phyloP scores from a whole-genome alignment of 2,888 invertebrate genomes.

The Eustalomyia histrio region DNA sequence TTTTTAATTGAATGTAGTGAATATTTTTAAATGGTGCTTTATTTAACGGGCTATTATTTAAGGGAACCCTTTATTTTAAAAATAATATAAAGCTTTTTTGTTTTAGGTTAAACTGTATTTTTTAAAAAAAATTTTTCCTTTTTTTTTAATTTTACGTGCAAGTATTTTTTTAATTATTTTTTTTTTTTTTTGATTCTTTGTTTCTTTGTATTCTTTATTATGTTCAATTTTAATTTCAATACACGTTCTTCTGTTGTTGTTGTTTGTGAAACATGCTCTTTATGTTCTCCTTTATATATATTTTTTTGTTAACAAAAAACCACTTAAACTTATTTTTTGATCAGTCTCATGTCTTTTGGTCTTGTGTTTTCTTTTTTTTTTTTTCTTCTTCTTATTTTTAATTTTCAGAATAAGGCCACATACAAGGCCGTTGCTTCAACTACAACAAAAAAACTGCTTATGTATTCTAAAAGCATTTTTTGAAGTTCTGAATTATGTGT shows the following conservation, averaged over 20 bases:
- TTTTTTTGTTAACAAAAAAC: neutral
- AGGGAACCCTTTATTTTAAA: slow-evolving; percentile 8
- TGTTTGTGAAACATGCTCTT: slow-evolving; percentile 4
- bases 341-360: slow-evolving; percentile 17
- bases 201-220: slow-evolving; percentile 10
- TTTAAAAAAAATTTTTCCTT: neutral
- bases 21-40: neutral
- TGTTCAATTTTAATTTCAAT: slow-evolving; percentile 51
- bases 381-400: slow-evolving; percentile 34
- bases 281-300: neutral
- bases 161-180: slow-evolving; percentile 40
- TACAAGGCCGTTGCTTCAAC: slow-evolving; percentile 54
- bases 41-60: neutral
- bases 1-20: neutral
- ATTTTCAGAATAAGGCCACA: slow-evolving; percentile 56
- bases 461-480: slow-evolving; percentile 24
- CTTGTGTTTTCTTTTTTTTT: slow-evolving; percentile 17
- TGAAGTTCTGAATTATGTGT: neutral
- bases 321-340: slow-evolving; percentile 24
- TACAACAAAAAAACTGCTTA: slow-evolving; percentile 12
- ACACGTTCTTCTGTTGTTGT: slow-evolving; percentile 38
- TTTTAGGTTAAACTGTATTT: neutral
- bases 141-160: slow-evolving; percentile 49
- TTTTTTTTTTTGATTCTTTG: too few relatives aligned
- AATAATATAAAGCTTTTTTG: neutral